Evolutionary conservation across 2,113 vertebrate genomes (phyloP).

Genomic region (Solea senegalensis): DNA sequence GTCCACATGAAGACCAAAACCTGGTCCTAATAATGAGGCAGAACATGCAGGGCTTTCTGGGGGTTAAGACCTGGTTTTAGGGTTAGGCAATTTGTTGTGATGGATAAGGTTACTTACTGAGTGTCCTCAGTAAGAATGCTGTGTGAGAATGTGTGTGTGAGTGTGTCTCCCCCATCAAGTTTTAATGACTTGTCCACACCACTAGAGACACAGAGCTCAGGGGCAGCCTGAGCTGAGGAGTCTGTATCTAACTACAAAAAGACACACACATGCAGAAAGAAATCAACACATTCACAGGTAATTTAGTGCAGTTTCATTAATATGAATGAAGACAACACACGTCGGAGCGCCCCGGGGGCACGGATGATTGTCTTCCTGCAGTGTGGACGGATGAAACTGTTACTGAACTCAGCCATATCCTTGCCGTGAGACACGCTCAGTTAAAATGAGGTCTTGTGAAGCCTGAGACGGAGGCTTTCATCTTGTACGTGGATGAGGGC

Average conservation of each 20-base stretch:
- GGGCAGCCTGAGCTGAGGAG: slow-evolving; percentile 26
- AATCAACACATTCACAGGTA: slow-evolving; percentile 13
- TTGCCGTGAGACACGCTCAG: slow-evolving; percentile 7
- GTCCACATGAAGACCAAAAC: too few species aligned
- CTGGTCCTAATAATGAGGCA: too few species aligned
- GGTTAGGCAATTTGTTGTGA: too few species aligned
- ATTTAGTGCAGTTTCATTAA: slow-evolving; percentile 43
- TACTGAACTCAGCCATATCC: slow-evolving; percentile 22
- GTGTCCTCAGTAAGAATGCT: too few species aligned
- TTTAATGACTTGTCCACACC: slow-evolving; percentile 26
- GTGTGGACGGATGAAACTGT: slow-evolving; percentile 33
- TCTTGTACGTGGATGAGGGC: slow-evolving; percentile 20
- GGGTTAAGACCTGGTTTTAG: too few species aligned
- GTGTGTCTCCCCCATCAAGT: not conserved
- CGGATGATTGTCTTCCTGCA: slow-evolving; percentile 43
- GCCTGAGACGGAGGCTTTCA: slow-evolving; percentile 23
- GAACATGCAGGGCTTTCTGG: too few species aligned
- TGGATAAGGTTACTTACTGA: too few species aligned
- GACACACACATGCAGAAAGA: slow-evolving; percentile 21
- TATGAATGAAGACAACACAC: slow-evolving; percentile 58
- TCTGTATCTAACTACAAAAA: slow-evolving; percentile 25
- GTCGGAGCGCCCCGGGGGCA: slow-evolving; percentile 40
- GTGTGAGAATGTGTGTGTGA: not conserved
- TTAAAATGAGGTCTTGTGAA: slow-evolving; percentile 25
- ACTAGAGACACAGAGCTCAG: slow-evolving; percentile 30